A percentile compares a stretch with the other conserved stretches of the same genome.
Conservation (phyloP, 2,113 vertebrate genomes). For the Phalacrocorax carbo region DNA sequence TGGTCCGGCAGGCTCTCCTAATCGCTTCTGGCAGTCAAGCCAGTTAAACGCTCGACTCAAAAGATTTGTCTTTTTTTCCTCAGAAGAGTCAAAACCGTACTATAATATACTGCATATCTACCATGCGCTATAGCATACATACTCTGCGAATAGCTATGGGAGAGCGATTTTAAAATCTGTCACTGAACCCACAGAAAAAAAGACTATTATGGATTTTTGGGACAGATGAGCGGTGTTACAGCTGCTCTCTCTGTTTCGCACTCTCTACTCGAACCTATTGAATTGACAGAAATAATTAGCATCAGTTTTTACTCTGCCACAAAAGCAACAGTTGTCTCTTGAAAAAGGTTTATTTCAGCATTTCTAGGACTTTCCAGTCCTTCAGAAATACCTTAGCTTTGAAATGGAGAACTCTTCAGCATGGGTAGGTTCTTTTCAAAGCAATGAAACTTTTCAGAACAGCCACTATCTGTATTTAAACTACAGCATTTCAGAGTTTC, state of each 20-base stretch:
- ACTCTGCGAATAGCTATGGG: background rate
- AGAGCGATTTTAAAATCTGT: background rate
- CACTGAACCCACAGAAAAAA: background rate
- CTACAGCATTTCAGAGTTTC: background rate
- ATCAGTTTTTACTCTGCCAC: background rate
- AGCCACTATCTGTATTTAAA: background rate
- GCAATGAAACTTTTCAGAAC: background rate
- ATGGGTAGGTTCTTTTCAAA: background rate
- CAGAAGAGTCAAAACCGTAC: background rate
- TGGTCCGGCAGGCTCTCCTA: background rate
- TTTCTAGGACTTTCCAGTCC: background rate
- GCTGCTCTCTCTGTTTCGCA: background rate
- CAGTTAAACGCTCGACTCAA: background rate
- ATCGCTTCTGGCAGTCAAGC: background rate
- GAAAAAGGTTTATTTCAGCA: background rate
- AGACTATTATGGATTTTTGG: background rate
- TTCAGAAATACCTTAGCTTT: background rate
- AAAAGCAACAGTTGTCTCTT: background rate
- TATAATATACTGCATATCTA: background rate
- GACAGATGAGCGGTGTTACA: background rate
- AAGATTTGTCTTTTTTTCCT: background rate
- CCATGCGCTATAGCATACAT: background rate
- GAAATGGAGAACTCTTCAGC: background rate
- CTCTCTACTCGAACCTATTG: background rate
- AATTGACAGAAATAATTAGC: background rate